Evolutionary conservation across 2,888 invertebrate genomes (phyloP).

Genomic region (Callinectes sapidus): DNA sequence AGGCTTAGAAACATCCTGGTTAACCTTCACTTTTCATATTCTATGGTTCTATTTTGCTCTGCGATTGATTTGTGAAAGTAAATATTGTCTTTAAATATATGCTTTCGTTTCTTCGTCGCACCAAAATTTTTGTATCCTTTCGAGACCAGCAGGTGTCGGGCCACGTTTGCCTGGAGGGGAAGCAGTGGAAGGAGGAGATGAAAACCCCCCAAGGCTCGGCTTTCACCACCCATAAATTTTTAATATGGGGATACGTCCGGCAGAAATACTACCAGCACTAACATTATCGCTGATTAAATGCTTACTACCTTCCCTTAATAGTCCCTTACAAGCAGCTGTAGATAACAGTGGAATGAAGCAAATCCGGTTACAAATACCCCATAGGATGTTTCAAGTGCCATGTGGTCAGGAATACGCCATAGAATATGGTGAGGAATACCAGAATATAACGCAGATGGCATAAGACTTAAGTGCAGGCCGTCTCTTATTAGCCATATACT

Average conservation of each 20-base stretch:
- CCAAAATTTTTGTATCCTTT: background rate
- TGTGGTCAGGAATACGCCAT: too few relatives aligned
- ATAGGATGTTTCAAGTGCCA: background rate
- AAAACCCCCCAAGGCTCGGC: background rate
- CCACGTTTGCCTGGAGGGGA: background rate
- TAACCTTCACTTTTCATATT: background rate
- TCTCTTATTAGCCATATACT: too few relatives aligned
- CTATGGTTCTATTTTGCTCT: background rate
- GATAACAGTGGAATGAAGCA: background rate
- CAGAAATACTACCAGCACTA: background rate
- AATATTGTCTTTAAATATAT: background rate
- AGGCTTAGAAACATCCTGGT: background rate
- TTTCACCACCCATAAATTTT: slow-evolving; percentile 10
- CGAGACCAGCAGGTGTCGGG: background rate
- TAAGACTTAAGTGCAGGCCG: too few relatives aligned
- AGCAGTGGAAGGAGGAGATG: background rate
- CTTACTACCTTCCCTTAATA: background rate
- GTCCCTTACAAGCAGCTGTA: background rate
- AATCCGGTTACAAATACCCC: background rate
- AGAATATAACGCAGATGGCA: too few relatives aligned
- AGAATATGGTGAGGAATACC: too few relatives aligned
- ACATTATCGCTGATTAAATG: background rate
- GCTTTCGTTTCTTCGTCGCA: background rate
- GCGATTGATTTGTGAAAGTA: background rate
- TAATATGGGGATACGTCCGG: background rate